phyloP scores from a whole-genome alignment of 2,113 vertebrate species.

The Mystacornis crossleyi region DNA sequence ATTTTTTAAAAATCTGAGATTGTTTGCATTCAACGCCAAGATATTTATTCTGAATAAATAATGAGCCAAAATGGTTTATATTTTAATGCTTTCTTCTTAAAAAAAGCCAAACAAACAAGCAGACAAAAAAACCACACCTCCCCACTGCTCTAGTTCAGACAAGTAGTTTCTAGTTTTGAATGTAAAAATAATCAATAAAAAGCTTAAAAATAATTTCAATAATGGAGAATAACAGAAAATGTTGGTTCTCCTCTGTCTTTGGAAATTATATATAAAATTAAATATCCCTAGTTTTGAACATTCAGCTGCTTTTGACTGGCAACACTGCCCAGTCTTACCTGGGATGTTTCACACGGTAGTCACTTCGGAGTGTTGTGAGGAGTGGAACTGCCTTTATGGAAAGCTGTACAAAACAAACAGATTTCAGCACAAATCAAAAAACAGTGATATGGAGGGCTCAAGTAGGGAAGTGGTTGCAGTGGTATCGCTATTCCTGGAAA shows the following conservation, averaged over 20 bases:
- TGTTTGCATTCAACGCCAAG: not conserved
- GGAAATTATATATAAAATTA: not conserved
- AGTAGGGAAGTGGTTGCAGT: not conserved
- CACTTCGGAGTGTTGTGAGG: not conserved
- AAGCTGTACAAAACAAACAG: not conserved
- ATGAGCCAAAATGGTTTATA: not conserved
- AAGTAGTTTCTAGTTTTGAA: not conserved
- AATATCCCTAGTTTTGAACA: not conserved
- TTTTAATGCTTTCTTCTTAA: not conserved
- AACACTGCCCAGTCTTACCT: not conserved
- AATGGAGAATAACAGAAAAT: not conserved
- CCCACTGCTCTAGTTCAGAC: not conserved
- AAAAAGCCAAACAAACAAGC: not conserved
- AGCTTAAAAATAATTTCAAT: not conserved
- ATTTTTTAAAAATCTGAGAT: not conserved
- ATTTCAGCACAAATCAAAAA: not conserved
- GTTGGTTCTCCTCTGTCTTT: not conserved
- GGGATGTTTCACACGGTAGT: not conserved
- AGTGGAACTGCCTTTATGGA: not conserved
- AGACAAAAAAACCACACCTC: not conserved
- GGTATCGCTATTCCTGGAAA: not conserved
- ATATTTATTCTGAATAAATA: not conserved
- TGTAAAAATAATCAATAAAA: not conserved
- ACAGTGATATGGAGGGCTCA: not conserved
- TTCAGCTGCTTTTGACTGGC: not conserved